phyloP scores from a whole-genome alignment of 2,888 invertebrate genomes.

The Laspeyria flexula region DNA sequence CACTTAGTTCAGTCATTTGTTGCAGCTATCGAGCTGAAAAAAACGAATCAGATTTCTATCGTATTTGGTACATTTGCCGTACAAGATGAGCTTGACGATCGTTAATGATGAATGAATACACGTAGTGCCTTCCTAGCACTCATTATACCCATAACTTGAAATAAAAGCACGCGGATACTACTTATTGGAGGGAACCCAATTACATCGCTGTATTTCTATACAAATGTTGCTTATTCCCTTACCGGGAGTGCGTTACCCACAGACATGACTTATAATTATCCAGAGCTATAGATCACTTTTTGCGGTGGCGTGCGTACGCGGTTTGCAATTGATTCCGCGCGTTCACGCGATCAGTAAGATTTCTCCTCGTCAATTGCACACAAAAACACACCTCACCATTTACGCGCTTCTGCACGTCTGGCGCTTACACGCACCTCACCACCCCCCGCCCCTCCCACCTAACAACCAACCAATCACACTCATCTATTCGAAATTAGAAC shows the following conservation, averaged over 20 bases:
- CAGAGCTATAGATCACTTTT: conserved; percentile 57
- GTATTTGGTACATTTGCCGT: conserved; percentile 12
- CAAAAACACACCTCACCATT: conserved; percentile 63
- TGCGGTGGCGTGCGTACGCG: conserved; percentile 50
- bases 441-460: conserved; percentile 52
- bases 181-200: conserved; percentile 33
- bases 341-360: conserved; percentile 57
- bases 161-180: conserved; percentile 27
- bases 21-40: background rate
- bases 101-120: conserved; percentile 35
- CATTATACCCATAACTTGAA: conserved; percentile 39
- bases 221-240: conserved; percentile 45
- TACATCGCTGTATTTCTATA: conserved; percentile 36
- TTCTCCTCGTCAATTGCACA: conserved; percentile 56
- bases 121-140: conserved; percentile 26
- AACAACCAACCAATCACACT: conserved; percentile 68
- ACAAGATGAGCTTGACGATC: conserved; percentile 17
- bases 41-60: conserved; percentile 4
- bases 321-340: conserved; percentile 52
- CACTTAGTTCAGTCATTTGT: background rate
- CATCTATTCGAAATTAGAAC: conserved; percentile 73
- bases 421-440: conserved; percentile 57
- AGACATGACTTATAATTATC: conserved; percentile 60
- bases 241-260: conserved; percentile 42
- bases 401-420: conserved; percentile 59